Base-by-base conservation (phyloP, 2,113 vertebrate species). In the Amblyornis subalaris region DNA sequence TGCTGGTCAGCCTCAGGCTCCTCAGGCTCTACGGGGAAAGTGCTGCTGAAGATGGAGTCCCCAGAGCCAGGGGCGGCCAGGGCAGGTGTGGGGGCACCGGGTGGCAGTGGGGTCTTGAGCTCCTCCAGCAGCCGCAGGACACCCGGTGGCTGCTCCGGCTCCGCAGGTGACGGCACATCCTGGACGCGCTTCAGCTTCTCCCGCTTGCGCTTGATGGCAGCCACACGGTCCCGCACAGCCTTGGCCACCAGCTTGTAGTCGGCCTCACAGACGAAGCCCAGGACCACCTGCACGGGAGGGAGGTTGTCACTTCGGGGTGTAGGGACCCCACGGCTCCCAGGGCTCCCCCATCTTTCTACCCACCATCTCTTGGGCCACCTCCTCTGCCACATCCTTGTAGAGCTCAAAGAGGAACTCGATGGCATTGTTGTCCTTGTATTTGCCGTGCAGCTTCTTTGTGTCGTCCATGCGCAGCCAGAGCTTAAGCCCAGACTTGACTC, bases 311-410 rank as follows among this genome's bases (percentile, higher is more conserved):
- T 1, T 9, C 1, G 0, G n/a, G 6, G 5, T 2, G 1, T 23
- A 29, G 70, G n/a, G 44, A 66, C 58, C 28, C 11, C 6, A 0
- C 1, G 1, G 62, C 1, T 0, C 61, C 26, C 53, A 8, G 29
- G 23, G 42, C 33, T 48, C 54, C 26, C 19, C 50, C 0, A 0
- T 22, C 55, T 58, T 60, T 20, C 25, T 5, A 65, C 98, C 95
- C 97, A 99, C 99, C 99, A 99, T 99, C 97, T 99, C 99, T 97
- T 99, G 99, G 5, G 98, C 98, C 97, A 99, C 99, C 96, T 99
- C 99, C 96, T 99, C 99, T 0, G 99, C 99, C 31, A 99, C 98
- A 1, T 99, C 99, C 94, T 98, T 99, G 96, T 99, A 99, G 44
- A 99, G 97, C 92, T 99, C 99, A 1, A 99, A 99, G 65, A 99